Evolutionary conservation across 2,113 vertebrate species (phyloP).

Genomic region (Perognathus longimembris): DNA sequence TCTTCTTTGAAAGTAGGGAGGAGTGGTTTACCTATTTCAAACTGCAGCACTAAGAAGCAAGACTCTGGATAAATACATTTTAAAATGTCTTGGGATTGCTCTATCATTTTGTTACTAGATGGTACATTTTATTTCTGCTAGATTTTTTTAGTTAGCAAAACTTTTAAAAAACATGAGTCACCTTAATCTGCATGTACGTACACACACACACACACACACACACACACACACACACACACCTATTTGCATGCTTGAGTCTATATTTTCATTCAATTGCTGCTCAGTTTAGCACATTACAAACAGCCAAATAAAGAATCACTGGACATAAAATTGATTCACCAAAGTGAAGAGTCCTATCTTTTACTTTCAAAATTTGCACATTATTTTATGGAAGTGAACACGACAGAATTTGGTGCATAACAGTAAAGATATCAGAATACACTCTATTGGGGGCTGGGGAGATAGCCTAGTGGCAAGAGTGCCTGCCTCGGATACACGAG

Average conservation of each 20-base stretch:
- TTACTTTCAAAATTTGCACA: neutral
- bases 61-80: neutral
- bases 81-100: neutral
- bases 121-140: neutral
- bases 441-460: no score
- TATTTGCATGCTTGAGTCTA: fast-evolving
- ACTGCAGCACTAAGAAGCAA: neutral
- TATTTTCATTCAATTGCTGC: neutral
- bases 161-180: neutral
- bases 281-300: neutral
- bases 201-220: no score
- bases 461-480: no score
- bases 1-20: neutral
- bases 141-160: neutral
- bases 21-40: neutral
- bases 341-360: neutral
- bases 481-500: no score
- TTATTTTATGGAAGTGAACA: neutral
- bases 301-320: neutral
- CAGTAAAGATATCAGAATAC: neutral
- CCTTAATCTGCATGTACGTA: fast-evolving
- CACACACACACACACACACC: fast-evolving
- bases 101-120: neutral
- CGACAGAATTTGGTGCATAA: neutral
- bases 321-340: neutral